A percentile compares a stretch with the other conserved stretches of the same genome.
phyloP scores from a whole-genome alignment of 2,888 invertebrate species.

The Lasius fuliginosus region DNA sequence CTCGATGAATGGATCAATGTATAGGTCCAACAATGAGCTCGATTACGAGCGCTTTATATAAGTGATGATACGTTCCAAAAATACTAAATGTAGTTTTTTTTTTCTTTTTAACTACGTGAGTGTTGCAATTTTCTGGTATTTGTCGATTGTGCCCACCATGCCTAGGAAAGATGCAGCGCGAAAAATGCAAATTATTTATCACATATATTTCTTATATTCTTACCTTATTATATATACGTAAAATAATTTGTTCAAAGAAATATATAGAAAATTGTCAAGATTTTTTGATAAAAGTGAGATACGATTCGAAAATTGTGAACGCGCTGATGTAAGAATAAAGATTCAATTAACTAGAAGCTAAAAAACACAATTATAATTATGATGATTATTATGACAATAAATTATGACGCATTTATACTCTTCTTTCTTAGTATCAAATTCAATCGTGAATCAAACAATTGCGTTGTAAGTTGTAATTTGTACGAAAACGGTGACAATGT shows the following conservation, averaged over 20 bases:
- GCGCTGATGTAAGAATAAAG: background rate
- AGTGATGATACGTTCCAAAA: background rate
- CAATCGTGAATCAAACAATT: background rate
- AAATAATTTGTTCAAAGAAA: background rate
- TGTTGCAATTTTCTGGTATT: background rate
- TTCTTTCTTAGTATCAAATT: background rate
- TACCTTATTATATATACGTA: background rate
- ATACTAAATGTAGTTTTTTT: background rate
- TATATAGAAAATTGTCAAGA: background rate
- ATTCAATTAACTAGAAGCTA: background rate
- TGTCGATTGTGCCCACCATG: no score
- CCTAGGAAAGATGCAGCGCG: background rate
- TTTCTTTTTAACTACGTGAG: background rate
- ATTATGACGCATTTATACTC: background rate
- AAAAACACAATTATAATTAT: background rate
- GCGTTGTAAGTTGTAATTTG: background rate
- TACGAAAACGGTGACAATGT: background rate
- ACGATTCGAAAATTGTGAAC: background rate
- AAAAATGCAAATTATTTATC: conserved; percentile 7
- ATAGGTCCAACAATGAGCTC: background rate
- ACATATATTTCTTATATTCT: background rate
- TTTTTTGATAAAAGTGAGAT: background rate
- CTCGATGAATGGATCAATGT: conserved; percentile 32
- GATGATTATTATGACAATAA: background rate
- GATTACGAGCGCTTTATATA: background rate